Evolutionary conservation across 2,113 vertebrate species (phyloP), one percentile per base, ranked within the genome.

Genomic region (Calyptomena viridis): DNA sequence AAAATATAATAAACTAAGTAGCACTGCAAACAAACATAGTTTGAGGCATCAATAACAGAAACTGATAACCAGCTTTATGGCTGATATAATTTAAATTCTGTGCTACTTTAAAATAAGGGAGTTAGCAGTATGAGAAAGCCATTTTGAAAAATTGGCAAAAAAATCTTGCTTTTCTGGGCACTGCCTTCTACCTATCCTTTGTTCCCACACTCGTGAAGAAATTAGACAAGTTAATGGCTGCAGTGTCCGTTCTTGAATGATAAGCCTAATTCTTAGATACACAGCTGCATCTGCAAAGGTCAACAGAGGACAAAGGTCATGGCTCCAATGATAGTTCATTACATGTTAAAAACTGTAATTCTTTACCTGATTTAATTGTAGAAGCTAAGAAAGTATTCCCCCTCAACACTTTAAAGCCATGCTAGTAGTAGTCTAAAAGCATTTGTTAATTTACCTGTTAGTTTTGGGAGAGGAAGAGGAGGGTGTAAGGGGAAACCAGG

Each of bases 211-310:
- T 56, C n/a, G 7, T 49, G 68, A 77, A 94, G 79, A 49, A 93
- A 25, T 79, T 28, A 31, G 49, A 10, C 5, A 50, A 49, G 49
- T 22, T 92, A 87, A 39, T 53, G 73, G 59, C 71, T 68, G 52
- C 28, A 85, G 24, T 56, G 77, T 80, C 79, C 93, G 55, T 27
- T 94, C 69, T n/a, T 52, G 25, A 62, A 73, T 76, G 87, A 95
- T 89, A 87, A 91, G 46, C 33, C 67, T 85, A 73, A 92, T 87
- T 95, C 78, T 71, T 94, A 68, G 53, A 52, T 62, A 87, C 42
- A 81, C 33, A 85, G 76, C 62, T 86, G 39, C 60, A 68, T 84
- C 74, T 81, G 62, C 60, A 58, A 89, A 85, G 72, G 84, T 93
- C 77, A 90, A 18, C 25, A 87, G 42, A 83, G 80, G 95, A 89